Conservation (phyloP, 2,888 invertebrate genomes). For the Caenorhabditis sp. region DNA sequence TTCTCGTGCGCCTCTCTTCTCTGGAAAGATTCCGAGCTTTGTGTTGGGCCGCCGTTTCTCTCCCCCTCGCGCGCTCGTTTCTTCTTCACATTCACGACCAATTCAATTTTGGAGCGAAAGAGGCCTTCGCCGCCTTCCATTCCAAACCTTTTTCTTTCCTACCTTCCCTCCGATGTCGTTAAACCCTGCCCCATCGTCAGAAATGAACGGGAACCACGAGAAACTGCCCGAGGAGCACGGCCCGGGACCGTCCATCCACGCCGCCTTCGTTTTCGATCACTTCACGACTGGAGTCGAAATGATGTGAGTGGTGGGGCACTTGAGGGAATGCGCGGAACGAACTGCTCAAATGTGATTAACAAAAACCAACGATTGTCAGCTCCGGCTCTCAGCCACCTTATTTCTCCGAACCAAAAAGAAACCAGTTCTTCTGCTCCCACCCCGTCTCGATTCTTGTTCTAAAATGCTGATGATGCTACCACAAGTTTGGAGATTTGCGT, state of each 20-base stretch:
- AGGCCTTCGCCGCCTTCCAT: background rate
- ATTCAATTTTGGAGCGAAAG: slow-evolving; percentile 43
- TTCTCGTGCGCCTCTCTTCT: background rate
- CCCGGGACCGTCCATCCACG: slow-evolving; percentile 15
- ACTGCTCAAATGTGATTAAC: background rate
- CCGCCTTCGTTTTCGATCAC: slow-evolving; percentile 34
- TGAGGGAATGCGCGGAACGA: background rate
- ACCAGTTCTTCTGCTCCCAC: background rate
- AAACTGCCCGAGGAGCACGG: background rate
- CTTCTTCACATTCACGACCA: slow-evolving; percentile 15
- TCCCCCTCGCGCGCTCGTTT: background rate
- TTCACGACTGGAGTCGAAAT: slow-evolving; percentile 43
- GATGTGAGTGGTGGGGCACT: slow-evolving; percentile 27
- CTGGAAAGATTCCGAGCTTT: slow-evolving; percentile 12
- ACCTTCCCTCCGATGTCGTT: background rate
- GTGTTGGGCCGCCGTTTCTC: slow-evolving; percentile 2
- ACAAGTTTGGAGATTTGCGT: slow-evolving; percentile 35
- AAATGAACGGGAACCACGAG: slow-evolving; percentile 3
- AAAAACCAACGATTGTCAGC: background rate
- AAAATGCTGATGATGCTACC: slow-evolving; percentile 18
- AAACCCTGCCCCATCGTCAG: no score
- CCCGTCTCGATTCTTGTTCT: slow-evolving; percentile 3
- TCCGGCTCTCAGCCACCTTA: background rate
- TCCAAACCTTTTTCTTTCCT: background rate
- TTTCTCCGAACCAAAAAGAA: no score